These are phyloP conservation scores for Ceratoteleas bidentatus DNA, from an alignment of 1,140 invertebrate genomes.

Conservation along the genomic window DNA sequence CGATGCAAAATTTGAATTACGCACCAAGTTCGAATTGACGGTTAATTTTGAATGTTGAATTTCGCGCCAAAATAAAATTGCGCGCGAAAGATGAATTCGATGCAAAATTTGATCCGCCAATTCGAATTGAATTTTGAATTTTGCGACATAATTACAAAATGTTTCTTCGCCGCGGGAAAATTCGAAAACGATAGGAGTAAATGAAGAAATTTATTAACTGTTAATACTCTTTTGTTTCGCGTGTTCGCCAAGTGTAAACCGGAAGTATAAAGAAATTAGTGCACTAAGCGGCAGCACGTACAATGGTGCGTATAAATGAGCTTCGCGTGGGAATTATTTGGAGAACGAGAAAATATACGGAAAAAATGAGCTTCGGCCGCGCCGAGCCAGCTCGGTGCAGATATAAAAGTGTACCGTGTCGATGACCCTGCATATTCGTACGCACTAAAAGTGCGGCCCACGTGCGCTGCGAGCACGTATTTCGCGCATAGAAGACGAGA, in stretches of 20 bases:
- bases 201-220: constrained; percentile 64
- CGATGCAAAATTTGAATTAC: neutral
- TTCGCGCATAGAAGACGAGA: constrained; percentile 68
- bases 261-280: constrained; percentile 64
- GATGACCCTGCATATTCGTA: constrained; percentile 77
- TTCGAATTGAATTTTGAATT: neutral
- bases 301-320: constrained; percentile 67
- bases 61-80: neutral
- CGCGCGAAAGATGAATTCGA: neutral
- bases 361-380: constrained; percentile 69
- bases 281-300: constrained; percentile 61
- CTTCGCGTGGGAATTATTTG: constrained; percentile 65
- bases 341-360: constrained; percentile 60
- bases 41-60: neutral
- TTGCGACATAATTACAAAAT: neutral
- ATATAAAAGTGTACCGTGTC: constrained; percentile 81
- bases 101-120: neutral
- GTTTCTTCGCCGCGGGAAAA: too few relatives aligned
- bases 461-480: constrained; percentile 65
- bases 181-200: constrained; percentile 32
- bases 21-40: too few relatives aligned
- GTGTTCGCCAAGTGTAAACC: constrained; percentile 48
- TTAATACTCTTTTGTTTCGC: constrained; percentile 59
- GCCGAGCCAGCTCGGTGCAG: constrained; percentile 73
- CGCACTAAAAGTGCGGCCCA: constrained; percentile 73